These are phyloP conservation scores for Pterostichus madidus DNA, from an alignment of 2,888 invertebrate species.

Conservation along the genomic window DNA sequence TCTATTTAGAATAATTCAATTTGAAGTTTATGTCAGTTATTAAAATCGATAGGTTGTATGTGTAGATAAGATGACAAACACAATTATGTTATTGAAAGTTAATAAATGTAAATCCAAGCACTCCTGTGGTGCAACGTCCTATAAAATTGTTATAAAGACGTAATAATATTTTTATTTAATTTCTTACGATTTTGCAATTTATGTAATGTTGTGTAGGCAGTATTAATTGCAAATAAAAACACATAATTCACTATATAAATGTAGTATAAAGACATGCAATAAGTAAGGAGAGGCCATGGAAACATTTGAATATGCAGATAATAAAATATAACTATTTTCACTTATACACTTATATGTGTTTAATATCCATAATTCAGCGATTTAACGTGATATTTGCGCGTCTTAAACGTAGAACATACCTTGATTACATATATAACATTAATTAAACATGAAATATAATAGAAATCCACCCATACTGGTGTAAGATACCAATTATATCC, in stretches of 20 bases:
- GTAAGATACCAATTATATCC: slow-evolving; percentile 50
- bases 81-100: background rate
- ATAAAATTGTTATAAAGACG: slow-evolving; percentile 40
- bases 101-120: background rate
- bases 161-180: slow-evolving; percentile 25
- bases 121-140: slow-evolving; percentile 28
- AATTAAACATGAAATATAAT: slow-evolving; percentile 52
- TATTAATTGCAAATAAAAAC: slow-evolving; percentile 38
- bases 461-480: slow-evolving; percentile 27
- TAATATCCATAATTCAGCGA: slow-evolving; percentile 32
- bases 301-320: slow-evolving; percentile 22
- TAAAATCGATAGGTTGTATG: too few species aligned
- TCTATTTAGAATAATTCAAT: too few species aligned
- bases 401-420: background rate
- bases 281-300: slow-evolving; percentile 1
- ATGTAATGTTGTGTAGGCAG: slow-evolving; percentile 31
- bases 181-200: slow-evolving; percentile 27
- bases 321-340: slow-evolving; percentile 39
- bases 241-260: slow-evolving; percentile 26
- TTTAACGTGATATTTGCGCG: slow-evolving; percentile 37
- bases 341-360: slow-evolving; percentile 27
- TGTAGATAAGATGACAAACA: background rate
- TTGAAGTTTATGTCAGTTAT: too few species aligned
- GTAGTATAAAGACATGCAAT: slow-evolving; percentile 30
- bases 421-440: slow-evolving; percentile 44